Evolutionary conservation across 2,888 invertebrate genomes (phyloP), one percentile per base, ranked within the genome.

Genomic region (Apamea anceps): DNA sequence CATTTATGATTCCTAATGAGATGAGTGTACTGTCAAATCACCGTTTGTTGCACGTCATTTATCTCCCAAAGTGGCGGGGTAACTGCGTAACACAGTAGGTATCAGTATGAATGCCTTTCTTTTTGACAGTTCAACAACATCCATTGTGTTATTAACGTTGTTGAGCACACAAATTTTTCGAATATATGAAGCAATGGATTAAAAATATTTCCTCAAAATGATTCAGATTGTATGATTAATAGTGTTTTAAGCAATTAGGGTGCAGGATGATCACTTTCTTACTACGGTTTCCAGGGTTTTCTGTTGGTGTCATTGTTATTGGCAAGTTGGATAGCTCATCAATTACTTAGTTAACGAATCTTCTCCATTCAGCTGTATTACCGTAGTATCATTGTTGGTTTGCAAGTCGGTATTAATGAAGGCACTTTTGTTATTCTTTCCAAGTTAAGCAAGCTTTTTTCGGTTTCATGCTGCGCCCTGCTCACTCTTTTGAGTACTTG

Each of bases 1-100:
- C 7, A 79, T 83, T 74, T 74, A 73, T 77, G 48, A 75, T 72
- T 28, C 6, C 15, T 79, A 63, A 74, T 32, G 54, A 57, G 54
- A 75, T 72, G 75, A 76, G 12, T 57, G n/a, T 57, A 25, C 28
- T 77, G 85, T 76, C 79, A 85, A 86, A 65, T 45, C 18, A 42
- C 51, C 15, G 45, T 57, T 28, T 72, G 28, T 18, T 57, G 10
- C 21, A 25, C 21, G 51, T 73, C 25, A 73, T 79, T 57, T 68
- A 60, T 84, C 48, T 57, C 21, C 15, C 37, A 67, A 72, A 72
- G 7, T 13, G 8, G 4, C 57, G 1, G 12, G 25, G 25, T 25
- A 25, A 57, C 25, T 57, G 25, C 25, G 54, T 57, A 57, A 57
- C 25, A 57, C 10, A 57, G 3, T 54, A 57, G 8, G 1, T 37